Evolutionary conservation across 2,113 vertebrate species (phyloP).

Genomic region (Anolis sagrei): DNA sequence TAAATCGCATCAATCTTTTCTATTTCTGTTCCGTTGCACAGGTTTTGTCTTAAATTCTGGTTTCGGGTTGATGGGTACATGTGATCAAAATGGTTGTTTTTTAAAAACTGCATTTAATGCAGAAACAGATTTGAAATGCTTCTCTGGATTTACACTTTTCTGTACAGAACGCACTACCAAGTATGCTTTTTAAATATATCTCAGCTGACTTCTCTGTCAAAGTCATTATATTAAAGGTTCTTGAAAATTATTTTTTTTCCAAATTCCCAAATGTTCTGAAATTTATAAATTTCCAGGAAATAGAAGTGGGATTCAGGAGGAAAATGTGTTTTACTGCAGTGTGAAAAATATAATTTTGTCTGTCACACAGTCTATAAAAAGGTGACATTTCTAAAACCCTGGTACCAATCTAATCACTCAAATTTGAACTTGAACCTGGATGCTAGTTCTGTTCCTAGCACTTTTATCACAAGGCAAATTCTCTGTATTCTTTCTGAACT

Average conservation of each 20-base stretch:
- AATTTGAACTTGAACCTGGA: not conserved
- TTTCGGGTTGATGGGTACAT: slow-evolving; percentile 50
- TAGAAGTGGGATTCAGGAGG: not conserved
- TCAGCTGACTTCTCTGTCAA: not conserved
- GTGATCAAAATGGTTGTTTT: slow-evolving; percentile 23
- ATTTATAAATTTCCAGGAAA: not conserved
- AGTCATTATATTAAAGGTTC: not conserved
- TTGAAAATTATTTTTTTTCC: not conserved
- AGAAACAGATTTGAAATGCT: slow-evolving; percentile 27
- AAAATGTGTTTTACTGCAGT: not conserved
- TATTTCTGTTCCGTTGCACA: slow-evolving; percentile 26
- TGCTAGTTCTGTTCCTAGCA: not conserved
- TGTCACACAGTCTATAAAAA: not conserved
- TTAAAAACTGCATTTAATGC: slow-evolving; percentile 25
- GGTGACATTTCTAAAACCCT: not conserved
- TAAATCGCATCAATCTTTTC: slow-evolving; percentile 1
- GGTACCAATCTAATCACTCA: not conserved
- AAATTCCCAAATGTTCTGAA: not conserved
- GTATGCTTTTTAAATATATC: not conserved
- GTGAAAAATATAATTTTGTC: not conserved
- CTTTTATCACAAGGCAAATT: not conserved
- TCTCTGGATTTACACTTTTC: not conserved
- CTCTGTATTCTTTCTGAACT: too few species aligned
- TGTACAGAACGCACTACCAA: not conserved
- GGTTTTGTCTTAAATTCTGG: slow-evolving; percentile 39